A percentile compares a stretch with the other conserved stretches of the same genome.
Evolutionary conservation across 2,888 invertebrate species (phyloP).

Genomic region (Acrobasis suavella): DNA sequence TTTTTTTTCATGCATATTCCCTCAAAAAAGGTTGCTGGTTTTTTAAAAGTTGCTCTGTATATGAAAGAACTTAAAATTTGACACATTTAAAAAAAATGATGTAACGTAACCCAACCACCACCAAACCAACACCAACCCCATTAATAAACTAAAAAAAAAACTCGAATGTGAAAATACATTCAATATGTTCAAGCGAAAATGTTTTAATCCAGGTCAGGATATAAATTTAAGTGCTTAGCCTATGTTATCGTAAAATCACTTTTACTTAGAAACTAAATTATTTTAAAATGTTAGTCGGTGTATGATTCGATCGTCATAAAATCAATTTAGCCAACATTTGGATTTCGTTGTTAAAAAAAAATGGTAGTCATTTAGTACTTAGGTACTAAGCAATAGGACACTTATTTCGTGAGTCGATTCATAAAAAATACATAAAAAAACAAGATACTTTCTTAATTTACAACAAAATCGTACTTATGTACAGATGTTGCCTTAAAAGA

Average conservation of each 20-base stretch:
- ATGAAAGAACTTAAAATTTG: too few species aligned
- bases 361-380: too few species aligned
- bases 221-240: constrained; percentile 51
- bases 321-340: constrained; percentile 1
- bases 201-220: constrained; percentile 18
- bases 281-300: constrained; percentile 13
- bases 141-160: background rate
- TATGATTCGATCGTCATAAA: constrained; percentile 5
- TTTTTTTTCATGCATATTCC: too few species aligned
- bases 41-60: too few species aligned
- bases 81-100: background rate
- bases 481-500: background rate
- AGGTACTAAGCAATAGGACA: too few species aligned
- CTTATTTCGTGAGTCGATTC: background rate
- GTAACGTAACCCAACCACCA: constrained; percentile 1
- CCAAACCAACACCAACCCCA: constrained; percentile 13
- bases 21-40: too few species aligned
- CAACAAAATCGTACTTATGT: too few species aligned
- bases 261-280: constrained; percentile 38
- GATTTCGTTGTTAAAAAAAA: background rate
- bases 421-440: too few species aligned
- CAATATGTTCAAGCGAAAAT: background rate
- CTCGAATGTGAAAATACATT: background rate
- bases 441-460: too few species aligned
- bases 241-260: constrained; percentile 51